These are phyloP conservation scores for Procambarus virginalis DNA, from an alignment of 1,140 invertebrate genomes.

Conservation along the genomic window DNA sequence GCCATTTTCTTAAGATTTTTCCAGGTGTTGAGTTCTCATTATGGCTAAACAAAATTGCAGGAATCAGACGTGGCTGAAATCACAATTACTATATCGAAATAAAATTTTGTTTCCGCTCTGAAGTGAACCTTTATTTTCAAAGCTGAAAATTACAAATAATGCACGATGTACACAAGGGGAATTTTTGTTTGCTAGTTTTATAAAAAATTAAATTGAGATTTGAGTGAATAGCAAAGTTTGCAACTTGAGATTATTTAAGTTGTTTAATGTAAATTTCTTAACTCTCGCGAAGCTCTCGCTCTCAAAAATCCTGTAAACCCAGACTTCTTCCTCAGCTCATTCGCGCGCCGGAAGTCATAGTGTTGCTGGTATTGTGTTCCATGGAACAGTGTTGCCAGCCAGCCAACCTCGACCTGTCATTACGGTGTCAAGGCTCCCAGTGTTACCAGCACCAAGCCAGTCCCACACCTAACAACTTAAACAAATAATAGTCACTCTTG, in stretches of 20 bases:
- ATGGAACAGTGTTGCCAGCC: constrained; percentile 13
- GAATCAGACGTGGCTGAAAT: neutral
- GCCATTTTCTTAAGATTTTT: constrained; percentile 6
- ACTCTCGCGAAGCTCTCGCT: neutral
- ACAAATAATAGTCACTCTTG: no score
- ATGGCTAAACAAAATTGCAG: neutral
- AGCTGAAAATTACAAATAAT: no score
- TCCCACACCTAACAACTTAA: no score
- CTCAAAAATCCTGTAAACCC: neutral
- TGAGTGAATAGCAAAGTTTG: no score
- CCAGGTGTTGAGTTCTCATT: constrained; percentile 19
- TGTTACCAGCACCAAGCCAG: neutral
- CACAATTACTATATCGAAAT: no score
- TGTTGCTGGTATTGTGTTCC: constrained; percentile 24
- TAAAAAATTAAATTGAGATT: no score
- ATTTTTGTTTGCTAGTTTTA: no score
- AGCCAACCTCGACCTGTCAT: neutral
- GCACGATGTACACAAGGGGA: no score
- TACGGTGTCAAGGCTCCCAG: neutral
- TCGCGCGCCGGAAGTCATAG: constrained; percentile 26
- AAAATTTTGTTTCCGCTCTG: no score
- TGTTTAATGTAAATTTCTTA: neutral
- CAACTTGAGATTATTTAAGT: no score
- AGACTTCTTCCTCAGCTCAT: neutral
- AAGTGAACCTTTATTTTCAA: no score